Conservation (phyloP, 2,888 invertebrate species). For the Fragum sueziense region DNA sequence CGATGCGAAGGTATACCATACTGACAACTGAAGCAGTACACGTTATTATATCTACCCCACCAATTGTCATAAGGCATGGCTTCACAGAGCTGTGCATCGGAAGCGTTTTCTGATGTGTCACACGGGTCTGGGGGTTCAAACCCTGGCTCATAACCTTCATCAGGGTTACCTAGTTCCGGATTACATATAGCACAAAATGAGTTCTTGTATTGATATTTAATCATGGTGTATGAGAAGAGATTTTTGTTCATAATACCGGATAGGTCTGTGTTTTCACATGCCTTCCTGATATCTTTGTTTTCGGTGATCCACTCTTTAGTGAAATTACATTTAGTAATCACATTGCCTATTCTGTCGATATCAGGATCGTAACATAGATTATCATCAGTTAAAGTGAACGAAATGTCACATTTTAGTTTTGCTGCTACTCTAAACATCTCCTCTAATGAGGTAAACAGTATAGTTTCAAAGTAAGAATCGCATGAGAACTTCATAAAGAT, state of each 20-base stretch:
- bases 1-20: background rate
- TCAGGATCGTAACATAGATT: background rate
- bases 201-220: background rate
- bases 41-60: background rate
- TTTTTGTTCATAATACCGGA: background rate
- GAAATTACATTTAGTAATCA: slow-evolving; percentile 10
- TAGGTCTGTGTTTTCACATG: background rate
- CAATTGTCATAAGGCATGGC: background rate
- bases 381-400: background rate
- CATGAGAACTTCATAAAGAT: background rate
- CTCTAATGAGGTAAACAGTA: background rate
- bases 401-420: background rate
- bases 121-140: background rate
- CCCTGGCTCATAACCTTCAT: background rate
- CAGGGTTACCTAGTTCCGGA: background rate
- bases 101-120: no score
- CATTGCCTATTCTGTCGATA: background rate
- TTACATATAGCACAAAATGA: slow-evolving; percentile 9
- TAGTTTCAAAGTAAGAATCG: background rate
- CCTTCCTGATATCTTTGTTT: background rate
- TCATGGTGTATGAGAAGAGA: background rate
- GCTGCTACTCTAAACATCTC: background rate
- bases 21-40: background rate
- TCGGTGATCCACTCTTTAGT: background rate
- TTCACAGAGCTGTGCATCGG: background rate